Evolutionary conservation across 2,113 vertebrate genomes (phyloP), one percentile per base, ranked within the genome.

Genomic region (Malurus alboscapulatus): DNA sequence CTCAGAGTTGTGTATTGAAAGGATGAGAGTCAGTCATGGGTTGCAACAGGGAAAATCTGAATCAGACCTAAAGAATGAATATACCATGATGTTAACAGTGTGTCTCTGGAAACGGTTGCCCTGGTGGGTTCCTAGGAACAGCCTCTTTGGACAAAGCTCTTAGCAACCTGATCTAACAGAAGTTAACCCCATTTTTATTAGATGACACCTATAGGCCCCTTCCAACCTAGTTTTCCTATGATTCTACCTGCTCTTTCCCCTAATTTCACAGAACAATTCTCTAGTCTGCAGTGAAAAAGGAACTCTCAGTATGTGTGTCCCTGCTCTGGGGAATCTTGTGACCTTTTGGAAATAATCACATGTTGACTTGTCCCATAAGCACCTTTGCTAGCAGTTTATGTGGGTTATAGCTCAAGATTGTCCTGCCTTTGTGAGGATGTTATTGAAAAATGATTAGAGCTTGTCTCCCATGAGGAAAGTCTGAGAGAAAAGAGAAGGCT

Each of bases 281-380:
- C 18, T 40, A n/a, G 18, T 44, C 10, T 67, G 14, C 18, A 54
- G 9, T 29, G 47, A 68, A 48, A 47, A 62, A 82, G 30, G n/a
- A 71, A 38, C 30, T 53, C 5, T 14, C 15, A 8, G 10, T 44
- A 51, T 1, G 0, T 2, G 3, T 57, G 13, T 13, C 36, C 34
- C 27, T 58, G 9, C 44, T 73, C 9, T 40, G 11, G 47, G 21
- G 26, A 90, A 59, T 68, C 27, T 32, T 42, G n/a, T 40, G n/a
- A 65, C 40, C 22, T 77, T 4, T 15, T 8, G 5, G 38, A 20
- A 54, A 7, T 36, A 65, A 69, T 81, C 47, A 34, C 17, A 29
- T 9, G 20, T 13, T 58, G 54, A 47, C 19, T 55, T 38, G 19
- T 65, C 22, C 26, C 29, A 47, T 81, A 57, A 65, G 5, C 17